Base-by-base conservation (phyloP, 2,888 invertebrate genomes). In the Trachelus iudaicus region DNA sequence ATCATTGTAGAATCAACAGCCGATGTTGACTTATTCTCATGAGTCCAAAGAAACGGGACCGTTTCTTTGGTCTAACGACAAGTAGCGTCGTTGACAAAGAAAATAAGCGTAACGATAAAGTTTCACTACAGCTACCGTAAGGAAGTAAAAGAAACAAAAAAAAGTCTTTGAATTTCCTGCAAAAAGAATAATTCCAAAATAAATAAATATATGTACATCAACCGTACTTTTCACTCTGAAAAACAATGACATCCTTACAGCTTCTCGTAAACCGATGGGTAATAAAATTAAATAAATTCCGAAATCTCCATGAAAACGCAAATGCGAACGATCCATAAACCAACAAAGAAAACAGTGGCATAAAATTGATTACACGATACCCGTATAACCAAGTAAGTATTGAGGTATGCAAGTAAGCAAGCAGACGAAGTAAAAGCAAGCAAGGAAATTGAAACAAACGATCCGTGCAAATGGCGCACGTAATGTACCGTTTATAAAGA, bases 251-350 rank as follows among this genome's bases (percentile, higher is more conserved):
- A 23, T 56, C 73, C 35, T 75, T 77, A 40, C 34, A 75, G 30
- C 73, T 83, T 83, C n/a, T 82, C 81, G 73, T 77, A 81, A 56
- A 83, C 75, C 68, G 82, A 80, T 35, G 79, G 23, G 23, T 9
- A 56, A 23, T 23, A 9, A 23, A 56, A 23, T 56, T 2, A 56
- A 23, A 56, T 56, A 56, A 56, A 56, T 56, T 56, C 9, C 56
- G 23, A 56, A 56, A 56, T 23, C 9, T 9, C 56, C 56, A 56
- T 56, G 23, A 56, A 56, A 23, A 56, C 9, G 56, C 23, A 23
- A 23, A 23, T 56, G 23, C 9, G 15, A 56, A 56, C 9, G 56
- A 56, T 56, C 56, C 56, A 23, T 56, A 56, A 56, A 56, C 9
- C 56, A 56, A 23, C 23, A 23, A 23, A 56, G 56, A 56, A 56